These are phyloP conservation scores for Chrysopilus asiliformis DNA, from an alignment of 2,888 invertebrate genomes.

Conservation along the genomic window DNA sequence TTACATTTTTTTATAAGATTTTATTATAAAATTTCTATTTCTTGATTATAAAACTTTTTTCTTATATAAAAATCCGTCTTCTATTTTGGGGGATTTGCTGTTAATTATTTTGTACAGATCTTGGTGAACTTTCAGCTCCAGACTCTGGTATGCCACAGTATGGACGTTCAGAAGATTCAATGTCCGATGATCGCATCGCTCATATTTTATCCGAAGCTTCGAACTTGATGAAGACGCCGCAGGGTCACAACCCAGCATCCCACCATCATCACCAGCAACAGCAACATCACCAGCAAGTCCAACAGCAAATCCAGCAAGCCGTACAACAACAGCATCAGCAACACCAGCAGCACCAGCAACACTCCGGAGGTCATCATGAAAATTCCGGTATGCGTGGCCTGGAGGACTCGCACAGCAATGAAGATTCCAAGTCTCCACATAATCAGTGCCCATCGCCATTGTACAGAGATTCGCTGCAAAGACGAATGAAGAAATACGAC, in stretches of 20 bases:
- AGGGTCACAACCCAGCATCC: conserved; percentile 25
- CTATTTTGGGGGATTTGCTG: too few species aligned
- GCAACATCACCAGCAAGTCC: conserved; percentile 36
- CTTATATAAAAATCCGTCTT: too few species aligned
- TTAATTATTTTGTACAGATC: too few species aligned
- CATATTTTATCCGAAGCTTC: conserved; percentile 90
- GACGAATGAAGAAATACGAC: conserved; percentile 73
- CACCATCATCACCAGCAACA: conserved; percentile 40
- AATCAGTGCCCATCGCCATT: conserved; percentile 71
- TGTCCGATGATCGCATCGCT: conserved; percentile 82
- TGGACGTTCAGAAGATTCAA: conserved; percentile 60
- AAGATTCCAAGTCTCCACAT: conserved; percentile 68
- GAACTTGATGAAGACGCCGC: conserved; percentile 65
- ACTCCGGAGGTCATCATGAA: conserved; percentile 20
- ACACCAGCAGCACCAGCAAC: conserved; percentile 28
- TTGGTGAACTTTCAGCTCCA: too few species aligned
- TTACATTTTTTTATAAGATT: too few species aligned
- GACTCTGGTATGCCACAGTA: conserved; percentile 70
- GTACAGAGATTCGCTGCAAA: conserved; percentile 56
- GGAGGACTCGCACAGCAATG: conserved; percentile 60
- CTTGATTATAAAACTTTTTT: too few species aligned
- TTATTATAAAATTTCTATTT: too few species aligned
- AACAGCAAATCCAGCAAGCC: conserved; percentile 45
- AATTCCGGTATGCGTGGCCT: conserved; percentile 41
- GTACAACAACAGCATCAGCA: conserved; percentile 24